Evolutionary conservation across 53 echinoderm and acorn worm species (phyloP), one percentile per base, ranked within the genome.

Genomic region (Zoroaster sp.): DNA sequence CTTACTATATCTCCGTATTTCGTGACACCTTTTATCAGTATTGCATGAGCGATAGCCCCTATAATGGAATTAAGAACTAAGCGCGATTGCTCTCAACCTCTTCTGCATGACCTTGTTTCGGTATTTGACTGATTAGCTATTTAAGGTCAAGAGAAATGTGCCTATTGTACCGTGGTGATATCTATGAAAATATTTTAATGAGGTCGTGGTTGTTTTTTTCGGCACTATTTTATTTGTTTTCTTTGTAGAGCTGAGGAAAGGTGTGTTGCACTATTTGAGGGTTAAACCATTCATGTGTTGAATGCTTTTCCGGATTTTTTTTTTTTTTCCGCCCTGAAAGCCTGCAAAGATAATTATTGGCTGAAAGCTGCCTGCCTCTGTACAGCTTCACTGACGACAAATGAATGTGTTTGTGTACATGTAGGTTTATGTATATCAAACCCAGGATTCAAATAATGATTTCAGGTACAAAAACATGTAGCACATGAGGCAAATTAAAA

Each of bases 81-180:
- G 63, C 63, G 14, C 1, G 69, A 37, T 25, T 46, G 45, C 69
- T 70, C 69, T 31, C 25, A 69, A 70, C 69, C 17, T 20, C 36
- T 70, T 85, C 71, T 71, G 85, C 70, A 45, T 70, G 85, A 85
- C 85, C 71, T 85, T 85, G 85, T 85, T 85, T 71, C 69, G 36
- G 44, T 47, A 85, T 51, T 54, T 69, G 85, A 71, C 71, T 85
- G 85, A 68, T 69, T 83, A 67, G 63, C 63, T 28, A 83, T 21
- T 66, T 69, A 85, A 85, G 70, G 71, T 85, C 85, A 71, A 70
- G 85, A 46, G 85, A 36, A 85, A 46, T 25, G 21, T 35, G 77
- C 13, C 49, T 33, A 42, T n/a, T 20, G 28, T 41, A 74, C 30
- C 41, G 74, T 42, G 21, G 4, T 41, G 41, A 74, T 28, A 74